Conservation (phyloP, 1,140 invertebrate species). For the Bilobella aurantiaca region DNA sequence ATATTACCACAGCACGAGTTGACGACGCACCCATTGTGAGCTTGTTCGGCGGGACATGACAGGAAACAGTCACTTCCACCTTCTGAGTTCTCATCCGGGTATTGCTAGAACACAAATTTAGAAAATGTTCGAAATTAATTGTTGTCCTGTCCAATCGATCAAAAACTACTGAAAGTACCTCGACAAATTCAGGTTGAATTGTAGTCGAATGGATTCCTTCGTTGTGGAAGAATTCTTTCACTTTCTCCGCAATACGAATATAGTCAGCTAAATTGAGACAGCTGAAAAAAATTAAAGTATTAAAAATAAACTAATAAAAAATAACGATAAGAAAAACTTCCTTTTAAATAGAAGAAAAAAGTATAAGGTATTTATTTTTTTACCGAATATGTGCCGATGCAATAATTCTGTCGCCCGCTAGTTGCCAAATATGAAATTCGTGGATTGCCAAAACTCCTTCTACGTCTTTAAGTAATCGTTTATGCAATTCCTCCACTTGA, state of each 20-base stretch:
- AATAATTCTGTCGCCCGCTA: conserved; percentile 83
- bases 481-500: conserved; percentile 66
- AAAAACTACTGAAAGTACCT: too few relatives aligned
- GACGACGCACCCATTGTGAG: conserved; percentile 21
- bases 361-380: neutral
- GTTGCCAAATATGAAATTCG: conserved; percentile 89
- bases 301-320: neutral
- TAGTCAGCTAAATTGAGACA: conserved; percentile 78
- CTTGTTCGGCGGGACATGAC: conserved; percentile 16
- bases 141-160: too few relatives aligned
- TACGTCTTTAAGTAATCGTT: conserved; percentile 68
- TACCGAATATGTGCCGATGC: conserved; percentile 83
- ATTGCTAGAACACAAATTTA: conserved; percentile 17
- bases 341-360: too few relatives aligned
- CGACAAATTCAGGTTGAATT: conserved; percentile 86
- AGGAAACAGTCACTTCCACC: conserved; percentile 26
- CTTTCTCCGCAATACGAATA: conserved; percentile 84
- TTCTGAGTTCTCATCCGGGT: conserved; percentile 16
- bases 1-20: conserved; percentile 27
- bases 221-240: conserved; percentile 90
- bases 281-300: conserved; percentile 41
- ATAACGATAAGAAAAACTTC: too few relatives aligned
- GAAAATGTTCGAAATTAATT: too few relatives aligned
- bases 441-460: conserved; percentile 84
- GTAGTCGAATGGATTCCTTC: conserved; percentile 85